These are phyloP conservation scores for Elmis aenea DNA, from an alignment of 2,888 invertebrate genomes.

Conservation along the genomic window DNA sequence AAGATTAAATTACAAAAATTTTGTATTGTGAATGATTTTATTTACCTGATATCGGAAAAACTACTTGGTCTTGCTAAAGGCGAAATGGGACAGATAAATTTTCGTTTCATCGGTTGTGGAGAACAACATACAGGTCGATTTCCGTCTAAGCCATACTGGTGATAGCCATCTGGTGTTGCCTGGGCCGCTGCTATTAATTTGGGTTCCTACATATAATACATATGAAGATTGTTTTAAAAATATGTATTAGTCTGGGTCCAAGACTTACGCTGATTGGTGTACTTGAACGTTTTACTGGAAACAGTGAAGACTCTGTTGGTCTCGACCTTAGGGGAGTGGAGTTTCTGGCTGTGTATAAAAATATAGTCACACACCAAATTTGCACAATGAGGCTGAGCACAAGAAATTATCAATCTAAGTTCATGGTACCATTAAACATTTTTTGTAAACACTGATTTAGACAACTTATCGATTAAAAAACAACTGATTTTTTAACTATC, in stretches of 20 bases:
- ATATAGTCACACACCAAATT: too few species aligned
- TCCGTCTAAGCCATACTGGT: neutral
- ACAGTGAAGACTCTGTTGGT: neutral
- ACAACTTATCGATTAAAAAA: too few species aligned
- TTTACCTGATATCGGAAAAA: conserved; percentile 8
- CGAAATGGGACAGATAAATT: conserved; percentile 18
- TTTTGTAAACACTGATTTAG: neutral
- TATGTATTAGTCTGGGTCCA: neutral
- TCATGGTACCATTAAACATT: neutral
- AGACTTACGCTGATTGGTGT: conserved; percentile 22
- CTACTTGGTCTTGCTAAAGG: conserved; percentile 16
- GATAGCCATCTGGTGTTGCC: conserved; percentile 22
- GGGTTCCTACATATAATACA: conserved; percentile 13
- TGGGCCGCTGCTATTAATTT: conserved; percentile 23
- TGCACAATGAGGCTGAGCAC: too few species aligned
- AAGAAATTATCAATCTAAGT: neutral
- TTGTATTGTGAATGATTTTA: too few species aligned
- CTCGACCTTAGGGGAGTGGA: conserved; percentile 9
- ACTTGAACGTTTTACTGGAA: conserved; percentile 18
- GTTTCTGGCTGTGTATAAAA: neutral
- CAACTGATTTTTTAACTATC: too few species aligned
- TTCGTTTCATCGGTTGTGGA: conserved; percentile 14
- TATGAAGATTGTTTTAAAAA: neutral
- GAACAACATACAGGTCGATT: conserved; percentile 10
- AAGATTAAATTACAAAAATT: too few species aligned